Conservation (phyloP, 1,140 invertebrate genomes). For the Agrypnia vestita region DNA sequence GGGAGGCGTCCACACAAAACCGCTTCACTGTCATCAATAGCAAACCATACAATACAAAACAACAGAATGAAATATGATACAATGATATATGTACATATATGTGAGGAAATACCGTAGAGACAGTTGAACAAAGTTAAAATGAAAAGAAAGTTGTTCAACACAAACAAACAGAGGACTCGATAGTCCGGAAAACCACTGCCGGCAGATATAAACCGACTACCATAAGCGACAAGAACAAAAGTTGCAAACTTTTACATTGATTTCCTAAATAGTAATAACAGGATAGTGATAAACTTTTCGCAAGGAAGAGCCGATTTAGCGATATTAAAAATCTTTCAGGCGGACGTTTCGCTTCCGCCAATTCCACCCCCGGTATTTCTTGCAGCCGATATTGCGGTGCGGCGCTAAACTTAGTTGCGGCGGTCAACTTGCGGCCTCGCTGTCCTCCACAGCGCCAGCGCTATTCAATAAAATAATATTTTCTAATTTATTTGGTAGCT, state of each 20-base stretch:
- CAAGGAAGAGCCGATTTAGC: slow-evolving; percentile 35
- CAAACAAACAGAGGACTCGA: no score
- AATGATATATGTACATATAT: no score
- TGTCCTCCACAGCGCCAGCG: not conserved
- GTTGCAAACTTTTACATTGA: not conserved
- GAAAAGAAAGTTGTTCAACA: no score
- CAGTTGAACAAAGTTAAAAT: no score
- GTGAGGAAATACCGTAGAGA: no score
- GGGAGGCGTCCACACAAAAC: no score
- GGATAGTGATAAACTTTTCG: slow-evolving; percentile 41
- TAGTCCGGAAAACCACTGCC: no score
- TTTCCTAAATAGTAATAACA: slow-evolving; percentile 40
- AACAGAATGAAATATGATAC: no score
- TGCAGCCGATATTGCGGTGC: slow-evolving; percentile 41
- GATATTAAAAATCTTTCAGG: slow-evolving; percentile 59
- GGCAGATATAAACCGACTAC: no score
- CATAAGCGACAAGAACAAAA: slow-evolving; percentile 4
- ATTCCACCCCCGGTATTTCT: slow-evolving; percentile 46
- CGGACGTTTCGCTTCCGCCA: slow-evolving; percentile 41
- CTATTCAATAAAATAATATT: not conserved
- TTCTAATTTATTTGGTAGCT: no score
- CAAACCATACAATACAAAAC: no score
- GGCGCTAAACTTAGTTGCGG: slow-evolving; percentile 49
- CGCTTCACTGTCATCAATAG: no score
- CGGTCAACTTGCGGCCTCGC: slow-evolving; percentile 37